phyloP scores from a whole-genome alignment of 37 sponge, comb jelly and placozoan species.

The Tethya wilhelma region DNA sequence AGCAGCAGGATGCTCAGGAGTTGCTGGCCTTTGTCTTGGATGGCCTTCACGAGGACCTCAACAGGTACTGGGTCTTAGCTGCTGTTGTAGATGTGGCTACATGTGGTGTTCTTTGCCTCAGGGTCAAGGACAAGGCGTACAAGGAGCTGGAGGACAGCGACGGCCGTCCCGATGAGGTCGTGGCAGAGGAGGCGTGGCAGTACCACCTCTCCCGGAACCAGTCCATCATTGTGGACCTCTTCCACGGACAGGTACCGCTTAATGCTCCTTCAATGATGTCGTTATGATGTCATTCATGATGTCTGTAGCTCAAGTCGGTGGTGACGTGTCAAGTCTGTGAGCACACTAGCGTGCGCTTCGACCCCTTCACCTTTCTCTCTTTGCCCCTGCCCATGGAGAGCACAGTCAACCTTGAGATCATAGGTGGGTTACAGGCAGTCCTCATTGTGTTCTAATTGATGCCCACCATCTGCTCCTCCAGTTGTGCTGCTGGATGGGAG shows the following conservation, averaged over 20 bases:
- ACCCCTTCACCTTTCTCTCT: conserved; percentile 99
- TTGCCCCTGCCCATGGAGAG: conserved; percentile 96
- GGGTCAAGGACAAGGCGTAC: conserved; percentile 94
- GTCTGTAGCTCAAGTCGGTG: conserved; percentile 75
- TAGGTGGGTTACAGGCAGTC: conserved; percentile 61
- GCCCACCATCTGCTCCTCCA: conserved; percentile 1
- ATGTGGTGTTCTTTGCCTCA: too few species aligned
- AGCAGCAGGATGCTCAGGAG: conserved; percentile 99
- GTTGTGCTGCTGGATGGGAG: conserved; percentile 86
- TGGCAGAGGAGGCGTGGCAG: conserved; percentile 95
- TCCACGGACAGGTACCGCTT: conserved; percentile 91
- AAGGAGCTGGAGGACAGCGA: conserved; percentile 91
- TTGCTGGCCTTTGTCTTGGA: conserved; percentile 94
- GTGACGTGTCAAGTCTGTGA: conserved; percentile 82
- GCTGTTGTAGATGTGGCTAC: too few species aligned
- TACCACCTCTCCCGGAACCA: conserved; percentile 84
- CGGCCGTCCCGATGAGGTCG: conserved; percentile 85
- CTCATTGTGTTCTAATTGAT: neutral
- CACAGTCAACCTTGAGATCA: conserved; percentile 75
- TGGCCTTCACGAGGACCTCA: conserved; percentile 98
- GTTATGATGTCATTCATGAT: too few species aligned
- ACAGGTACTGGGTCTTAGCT: too few species aligned
- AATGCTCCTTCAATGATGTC: neutral
- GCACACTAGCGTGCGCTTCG: conserved; percentile 88
- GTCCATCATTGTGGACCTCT: conserved; percentile 94